A percentile compares a stretch with the other conserved stretches of the same genome.
Conservation (phyloP, 2,113 vertebrate species). For the Ondatra zibethicus region DNA sequence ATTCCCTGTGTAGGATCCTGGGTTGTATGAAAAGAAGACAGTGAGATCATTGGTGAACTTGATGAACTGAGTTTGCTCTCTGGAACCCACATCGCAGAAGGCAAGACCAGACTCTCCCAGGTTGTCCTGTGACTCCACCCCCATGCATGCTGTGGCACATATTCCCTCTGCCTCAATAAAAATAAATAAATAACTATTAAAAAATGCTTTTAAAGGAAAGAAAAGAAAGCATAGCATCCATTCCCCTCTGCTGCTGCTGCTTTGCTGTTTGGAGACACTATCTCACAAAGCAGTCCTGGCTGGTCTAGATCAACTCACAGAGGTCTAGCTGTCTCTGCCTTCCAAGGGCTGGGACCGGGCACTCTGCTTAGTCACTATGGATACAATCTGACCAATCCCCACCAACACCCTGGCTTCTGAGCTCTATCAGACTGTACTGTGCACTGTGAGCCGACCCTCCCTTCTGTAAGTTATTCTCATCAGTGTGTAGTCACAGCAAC, state of each 20-base stretch:
- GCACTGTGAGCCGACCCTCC: too few species aligned
- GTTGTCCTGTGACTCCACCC: background rate
- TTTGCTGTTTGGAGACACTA: background rate
- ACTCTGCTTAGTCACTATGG: too few species aligned
- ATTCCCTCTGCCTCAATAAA: background rate
- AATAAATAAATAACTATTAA: background rate
- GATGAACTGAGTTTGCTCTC: background rate
- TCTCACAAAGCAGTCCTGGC: background rate
- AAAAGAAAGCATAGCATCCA: background rate
- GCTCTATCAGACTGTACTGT: background rate
- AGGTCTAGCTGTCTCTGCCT: background rate
- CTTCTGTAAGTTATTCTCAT: background rate
- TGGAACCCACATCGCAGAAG: background rate
- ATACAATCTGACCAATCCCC: background rate
- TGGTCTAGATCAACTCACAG: background rate
- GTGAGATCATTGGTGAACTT: background rate
- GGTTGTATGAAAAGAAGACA: background rate
- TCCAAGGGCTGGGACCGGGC: background rate
- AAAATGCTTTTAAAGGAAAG: background rate
- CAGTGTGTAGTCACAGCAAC: background rate
- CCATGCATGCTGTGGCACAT: background rate
- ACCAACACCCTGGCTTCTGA: background rate
- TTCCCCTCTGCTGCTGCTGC: background rate
- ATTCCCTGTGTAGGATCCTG: background rate
- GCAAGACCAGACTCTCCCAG: background rate